Conservation (phyloP, 2,797 vertebrate genomes). For the Apodemus agrarius region DNA sequence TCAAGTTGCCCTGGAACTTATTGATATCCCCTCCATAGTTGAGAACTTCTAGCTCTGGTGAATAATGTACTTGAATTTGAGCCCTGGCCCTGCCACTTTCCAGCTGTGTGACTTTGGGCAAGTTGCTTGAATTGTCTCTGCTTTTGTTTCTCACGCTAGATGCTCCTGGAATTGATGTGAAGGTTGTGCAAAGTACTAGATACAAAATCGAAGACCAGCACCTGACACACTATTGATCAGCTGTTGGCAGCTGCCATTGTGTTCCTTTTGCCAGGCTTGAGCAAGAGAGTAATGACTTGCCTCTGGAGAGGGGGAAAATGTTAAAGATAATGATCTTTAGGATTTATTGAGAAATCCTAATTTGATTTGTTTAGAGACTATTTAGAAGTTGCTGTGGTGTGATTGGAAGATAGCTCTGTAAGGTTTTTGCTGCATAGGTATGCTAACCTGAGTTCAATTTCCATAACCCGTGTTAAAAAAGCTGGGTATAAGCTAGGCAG, state of each 20-base stretch:
- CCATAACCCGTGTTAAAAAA: not conserved
- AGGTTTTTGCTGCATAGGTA: not conserved
- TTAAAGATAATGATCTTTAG: not conserved
- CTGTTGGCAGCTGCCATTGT: not conserved
- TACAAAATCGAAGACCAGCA: not conserved
- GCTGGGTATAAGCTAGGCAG: no score
- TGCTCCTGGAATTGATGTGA: not conserved
- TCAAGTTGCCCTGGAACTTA: not conserved
- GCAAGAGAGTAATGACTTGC: not conserved
- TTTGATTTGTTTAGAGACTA: not conserved
- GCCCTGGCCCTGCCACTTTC: not conserved
- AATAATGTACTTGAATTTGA: slow-evolving; percentile 38
- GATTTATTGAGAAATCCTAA: slow-evolving; percentile 16
- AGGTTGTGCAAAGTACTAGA: not conserved
- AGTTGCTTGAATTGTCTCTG: not conserved
- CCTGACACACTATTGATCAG: not conserved
- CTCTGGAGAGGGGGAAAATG: not conserved
- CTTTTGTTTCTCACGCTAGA: slow-evolving; percentile 10
- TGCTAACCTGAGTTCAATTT: not conserved
- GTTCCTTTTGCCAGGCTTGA: not conserved
- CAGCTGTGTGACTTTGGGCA: not conserved
- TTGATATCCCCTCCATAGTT: not conserved
- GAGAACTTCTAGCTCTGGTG: not conserved
- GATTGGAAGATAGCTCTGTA: not conserved
- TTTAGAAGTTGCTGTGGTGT: not conserved